Conservation (phyloP, 2,797 vertebrate genomes). For the Acanthis flammea region DNA sequence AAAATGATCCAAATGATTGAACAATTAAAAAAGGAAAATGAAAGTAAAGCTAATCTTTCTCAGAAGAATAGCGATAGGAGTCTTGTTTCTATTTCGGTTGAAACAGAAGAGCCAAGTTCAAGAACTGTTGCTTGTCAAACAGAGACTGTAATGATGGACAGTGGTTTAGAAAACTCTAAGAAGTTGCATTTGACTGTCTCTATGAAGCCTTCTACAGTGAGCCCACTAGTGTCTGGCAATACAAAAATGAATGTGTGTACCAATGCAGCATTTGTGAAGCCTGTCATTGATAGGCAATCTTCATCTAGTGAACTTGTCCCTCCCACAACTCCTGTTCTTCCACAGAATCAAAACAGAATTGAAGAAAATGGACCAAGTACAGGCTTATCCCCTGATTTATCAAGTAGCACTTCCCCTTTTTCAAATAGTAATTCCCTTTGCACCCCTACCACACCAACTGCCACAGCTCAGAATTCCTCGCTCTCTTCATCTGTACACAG, state of each 20-base stretch:
- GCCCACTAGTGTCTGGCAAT: slow-evolving; percentile 79
- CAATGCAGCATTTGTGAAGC: slow-evolving; percentile 64
- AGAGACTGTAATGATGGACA: slow-evolving; percentile 76
- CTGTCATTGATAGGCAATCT: slow-evolving; percentile 72
- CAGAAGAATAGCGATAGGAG: slow-evolving; percentile 70
- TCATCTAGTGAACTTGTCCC: slow-evolving; percentile 72
- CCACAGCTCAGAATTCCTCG: slow-evolving; percentile 51
- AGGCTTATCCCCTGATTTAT: slow-evolving; percentile 68
- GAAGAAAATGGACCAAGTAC: slow-evolving; percentile 87
- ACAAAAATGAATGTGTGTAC: slow-evolving; percentile 75
- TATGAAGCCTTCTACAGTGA: slow-evolving; percentile 82
- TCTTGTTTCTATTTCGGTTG: slow-evolving; percentile 81
- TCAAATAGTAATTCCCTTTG: slow-evolving; percentile 43
- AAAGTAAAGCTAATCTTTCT: slow-evolving; percentile 73
- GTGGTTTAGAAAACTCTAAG: slow-evolving; percentile 79
- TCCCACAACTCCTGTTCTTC: slow-evolving; percentile 36
- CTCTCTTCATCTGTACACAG: slow-evolving; percentile 68
- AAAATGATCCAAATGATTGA: slow-evolving; percentile 89
- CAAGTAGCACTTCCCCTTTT: slow-evolving; percentile 54
- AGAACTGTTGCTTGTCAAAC: slow-evolving; percentile 88
- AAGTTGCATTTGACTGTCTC: slow-evolving; percentile 83
- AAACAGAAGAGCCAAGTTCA: slow-evolving; percentile 80
- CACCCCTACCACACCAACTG: slow-evolving; percentile 48
- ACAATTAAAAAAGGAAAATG: slow-evolving; percentile 86
- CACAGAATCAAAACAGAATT: slow-evolving; percentile 60